Evolutionary conservation across 2,113 vertebrate genomes (phyloP).

Genomic region (Narcine bancroftii): DNA sequence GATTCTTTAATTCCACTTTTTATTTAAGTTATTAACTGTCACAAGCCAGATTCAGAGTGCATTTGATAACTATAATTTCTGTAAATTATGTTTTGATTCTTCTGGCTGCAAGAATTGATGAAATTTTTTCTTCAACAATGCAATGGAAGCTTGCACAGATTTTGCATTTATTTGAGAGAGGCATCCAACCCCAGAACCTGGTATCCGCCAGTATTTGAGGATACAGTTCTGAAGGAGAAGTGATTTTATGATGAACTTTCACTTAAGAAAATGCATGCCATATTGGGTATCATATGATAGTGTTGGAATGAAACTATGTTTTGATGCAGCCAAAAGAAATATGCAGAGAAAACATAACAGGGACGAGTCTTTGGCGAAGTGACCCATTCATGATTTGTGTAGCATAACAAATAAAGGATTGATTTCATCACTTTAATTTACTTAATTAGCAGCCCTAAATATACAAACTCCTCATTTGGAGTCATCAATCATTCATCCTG

Average conservation of each 20-base stretch:
- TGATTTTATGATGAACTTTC: not conserved
- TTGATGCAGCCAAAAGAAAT: not conserved
- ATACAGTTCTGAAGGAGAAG: not conserved
- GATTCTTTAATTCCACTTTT: not conserved
- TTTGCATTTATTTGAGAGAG: not conserved
- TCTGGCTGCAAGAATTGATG: not conserved
- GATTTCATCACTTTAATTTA: conserved; percentile 24
- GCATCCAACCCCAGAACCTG: not conserved
- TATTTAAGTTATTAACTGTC: not conserved
- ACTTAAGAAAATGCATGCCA: not conserved
- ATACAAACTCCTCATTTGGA: not conserved
- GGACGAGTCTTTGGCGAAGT: not conserved
- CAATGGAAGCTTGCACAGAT: not conserved
- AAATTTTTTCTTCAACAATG: not conserved
- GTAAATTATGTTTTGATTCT: not conserved
- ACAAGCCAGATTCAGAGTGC: no score
- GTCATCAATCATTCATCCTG: conserved; percentile 1
- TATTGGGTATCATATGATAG: not conserved
- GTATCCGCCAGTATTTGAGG: not conserved
- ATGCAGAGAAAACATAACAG: not conserved
- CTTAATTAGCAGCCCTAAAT: conserved; percentile 24
- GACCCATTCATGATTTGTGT: not conserved
- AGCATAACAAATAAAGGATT: conserved; percentile 13
- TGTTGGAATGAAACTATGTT: not conserved
- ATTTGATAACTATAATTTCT: not conserved